These are phyloP conservation scores for Gavialis gangeticus DNA, from an alignment of 2,113 vertebrate genomes.

Conservation along the genomic window DNA sequence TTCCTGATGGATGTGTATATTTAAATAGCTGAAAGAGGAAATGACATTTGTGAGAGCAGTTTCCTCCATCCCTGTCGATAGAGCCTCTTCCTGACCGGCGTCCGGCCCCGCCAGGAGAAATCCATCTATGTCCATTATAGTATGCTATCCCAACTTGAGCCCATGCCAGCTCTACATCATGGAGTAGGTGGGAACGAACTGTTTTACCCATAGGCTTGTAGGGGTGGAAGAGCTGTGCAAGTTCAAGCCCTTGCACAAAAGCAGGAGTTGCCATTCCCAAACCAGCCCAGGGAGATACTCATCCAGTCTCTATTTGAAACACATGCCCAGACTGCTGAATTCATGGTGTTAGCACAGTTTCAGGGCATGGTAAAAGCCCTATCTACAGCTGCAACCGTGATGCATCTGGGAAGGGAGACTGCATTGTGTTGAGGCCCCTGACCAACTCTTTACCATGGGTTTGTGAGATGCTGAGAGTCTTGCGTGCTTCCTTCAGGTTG, in stretches of 20 bases:
- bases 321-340: neutral
- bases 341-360: neutral
- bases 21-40: constrained; percentile 12
- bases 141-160: neutral
- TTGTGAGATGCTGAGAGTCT: neutral
- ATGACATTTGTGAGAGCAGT: constrained; percentile 34
- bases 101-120: accelerated
- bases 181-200: neutral
- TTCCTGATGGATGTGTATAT: constrained; percentile 38
- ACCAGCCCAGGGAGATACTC: too few relatives aligned
- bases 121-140: neutral
- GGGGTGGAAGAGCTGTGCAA: too few relatives aligned
- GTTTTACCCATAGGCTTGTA: too few relatives aligned
- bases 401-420: neutral
- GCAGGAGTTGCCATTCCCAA: too few relatives aligned
- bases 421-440: neutral
- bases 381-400: neutral
- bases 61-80: neutral
- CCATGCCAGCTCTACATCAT: neutral
- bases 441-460: neutral
- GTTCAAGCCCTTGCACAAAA: too few relatives aligned
- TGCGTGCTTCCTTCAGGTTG: neutral
- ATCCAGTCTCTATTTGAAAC: neutral
- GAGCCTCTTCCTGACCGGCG: neutral
- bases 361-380: neutral